Conservation (phyloP, 2,888 invertebrate species). For the Leptopilina syphax region DNA sequence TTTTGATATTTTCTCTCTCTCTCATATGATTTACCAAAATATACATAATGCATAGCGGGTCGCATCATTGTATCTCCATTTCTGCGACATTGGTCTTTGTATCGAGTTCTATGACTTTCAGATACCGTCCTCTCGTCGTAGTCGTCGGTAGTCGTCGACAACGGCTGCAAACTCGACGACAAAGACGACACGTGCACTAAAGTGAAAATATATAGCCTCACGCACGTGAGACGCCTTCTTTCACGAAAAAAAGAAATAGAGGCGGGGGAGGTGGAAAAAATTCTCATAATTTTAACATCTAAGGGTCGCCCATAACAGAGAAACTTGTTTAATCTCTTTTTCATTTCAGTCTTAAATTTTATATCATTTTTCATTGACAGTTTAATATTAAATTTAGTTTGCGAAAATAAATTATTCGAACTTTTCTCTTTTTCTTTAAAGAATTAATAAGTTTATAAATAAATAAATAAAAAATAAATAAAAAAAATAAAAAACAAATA, state of each 20-base stretch:
- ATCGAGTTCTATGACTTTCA: conserved; percentile 61
- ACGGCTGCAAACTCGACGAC: conserved; percentile 68
- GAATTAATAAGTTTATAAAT: too few species aligned
- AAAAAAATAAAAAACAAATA: too few species aligned
- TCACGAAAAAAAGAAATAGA: conserved; percentile 48
- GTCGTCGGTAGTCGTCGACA: conserved; percentile 51
- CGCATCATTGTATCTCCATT: conserved; percentile 77
- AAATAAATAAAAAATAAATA: too few species aligned
- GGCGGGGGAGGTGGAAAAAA: conserved; percentile 61
- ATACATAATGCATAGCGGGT: conserved; percentile 72
- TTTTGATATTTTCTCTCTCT: conserved; percentile 48
- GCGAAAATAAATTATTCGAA: too few species aligned
- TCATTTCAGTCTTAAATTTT: conserved; percentile 57
- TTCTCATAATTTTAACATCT: conserved; percentile 72
- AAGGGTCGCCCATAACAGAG: conserved; percentile 57
- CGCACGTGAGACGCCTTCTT: conserved; percentile 70
- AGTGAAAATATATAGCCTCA: conserved; percentile 75
- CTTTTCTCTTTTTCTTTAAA: too few species aligned
- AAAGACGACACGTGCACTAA: conserved; percentile 75
- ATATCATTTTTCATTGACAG: neutral
- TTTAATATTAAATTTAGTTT: too few species aligned
- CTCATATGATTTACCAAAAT: conserved; percentile 57
- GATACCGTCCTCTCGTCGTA: conserved; percentile 49
- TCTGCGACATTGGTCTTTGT: conserved; percentile 65
- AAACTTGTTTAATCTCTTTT: conserved; percentile 67